phyloP scores from a whole-genome alignment of 2,888 invertebrate species.

The Vanessa cardui region DNA sequence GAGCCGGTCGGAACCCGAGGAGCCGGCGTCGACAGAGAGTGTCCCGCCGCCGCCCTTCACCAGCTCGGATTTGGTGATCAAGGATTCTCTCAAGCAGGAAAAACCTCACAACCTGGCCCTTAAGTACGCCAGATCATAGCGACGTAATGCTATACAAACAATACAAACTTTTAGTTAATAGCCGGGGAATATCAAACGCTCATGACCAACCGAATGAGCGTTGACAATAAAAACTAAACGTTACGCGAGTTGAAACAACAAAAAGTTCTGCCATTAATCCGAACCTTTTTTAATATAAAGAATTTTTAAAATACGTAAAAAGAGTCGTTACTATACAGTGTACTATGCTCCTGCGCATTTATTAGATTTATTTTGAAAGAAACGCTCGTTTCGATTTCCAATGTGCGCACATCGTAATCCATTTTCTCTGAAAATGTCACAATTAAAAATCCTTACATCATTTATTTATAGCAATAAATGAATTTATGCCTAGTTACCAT shows the following conservation, averaged over 20 bases:
- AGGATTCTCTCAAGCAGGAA: slow-evolving; percentile 71
- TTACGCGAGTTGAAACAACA: neutral
- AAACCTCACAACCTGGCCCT: slow-evolving; percentile 68
- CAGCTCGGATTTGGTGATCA: slow-evolving; percentile 62
- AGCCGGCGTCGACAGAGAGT: slow-evolving; percentile 37
- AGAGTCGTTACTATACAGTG: neutral
- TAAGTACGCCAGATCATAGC: slow-evolving; percentile 71
- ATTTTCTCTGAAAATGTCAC: neutral
- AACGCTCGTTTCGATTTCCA: neutral
- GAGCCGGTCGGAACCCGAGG: slow-evolving; percentile 54
- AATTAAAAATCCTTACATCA: neutral
- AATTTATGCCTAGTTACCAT: slow-evolving; percentile 8
- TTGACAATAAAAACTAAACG: neutral
- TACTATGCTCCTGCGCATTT: neutral
- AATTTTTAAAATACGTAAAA: neutral
- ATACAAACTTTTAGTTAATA: neutral
- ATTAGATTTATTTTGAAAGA: neutral
- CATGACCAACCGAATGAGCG: slow-evolving; percentile 10
- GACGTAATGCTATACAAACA: slow-evolving; percentile 14
- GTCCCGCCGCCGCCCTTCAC: slow-evolving; percentile 46
- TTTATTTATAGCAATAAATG: neutral
- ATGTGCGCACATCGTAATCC: neutral
- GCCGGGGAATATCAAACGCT: slow-evolving; percentile 1
- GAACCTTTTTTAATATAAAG: neutral
- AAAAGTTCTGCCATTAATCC: neutral